These are phyloP conservation scores for Synchiropus splendidus DNA, from an alignment of 2,113 vertebrate genomes.

Conservation along the genomic window DNA sequence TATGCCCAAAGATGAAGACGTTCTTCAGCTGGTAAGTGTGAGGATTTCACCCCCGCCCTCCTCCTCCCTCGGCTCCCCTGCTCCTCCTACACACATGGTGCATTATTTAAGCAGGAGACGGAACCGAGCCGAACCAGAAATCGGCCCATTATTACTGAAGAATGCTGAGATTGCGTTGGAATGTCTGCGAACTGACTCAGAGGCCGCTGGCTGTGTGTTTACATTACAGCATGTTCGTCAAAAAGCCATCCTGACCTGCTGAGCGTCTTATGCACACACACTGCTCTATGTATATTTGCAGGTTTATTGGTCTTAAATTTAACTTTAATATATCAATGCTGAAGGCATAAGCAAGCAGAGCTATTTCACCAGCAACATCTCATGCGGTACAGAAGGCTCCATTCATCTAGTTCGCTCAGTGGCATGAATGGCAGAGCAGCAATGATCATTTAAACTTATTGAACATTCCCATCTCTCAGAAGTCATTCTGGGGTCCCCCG, in stretches of 20 bases:
- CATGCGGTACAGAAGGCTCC: too few species aligned
- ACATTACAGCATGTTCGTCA: constrained; percentile 22
- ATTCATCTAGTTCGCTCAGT: too few species aligned
- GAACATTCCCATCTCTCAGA: too few species aligned
- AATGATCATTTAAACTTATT: too few species aligned
- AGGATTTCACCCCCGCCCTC: constrained; percentile 18
- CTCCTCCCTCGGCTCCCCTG: constrained; percentile 1
- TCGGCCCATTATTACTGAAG: constrained; percentile 4
- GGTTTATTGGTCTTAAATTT: too few species aligned
- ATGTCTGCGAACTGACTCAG: constrained; percentile 29
- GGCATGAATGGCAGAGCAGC: too few species aligned
- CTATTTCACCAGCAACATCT: too few species aligned
- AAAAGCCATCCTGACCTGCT: constrained; percentile 4
- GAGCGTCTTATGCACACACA: background rate
- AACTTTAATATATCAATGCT: too few species aligned
- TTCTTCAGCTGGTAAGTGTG: constrained; percentile 92
- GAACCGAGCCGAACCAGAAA: too few species aligned
- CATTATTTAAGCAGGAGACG: too few species aligned
- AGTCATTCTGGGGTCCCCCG: too few species aligned
- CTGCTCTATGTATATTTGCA: background rate
- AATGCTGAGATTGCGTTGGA: constrained; percentile 29
- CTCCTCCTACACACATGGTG: background rate
- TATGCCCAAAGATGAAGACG: constrained; percentile 96
- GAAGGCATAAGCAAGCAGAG: too few species aligned
- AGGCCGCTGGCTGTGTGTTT: constrained; percentile 23